Evolutionary conservation across 37 sponge, comb jelly and placozoan genomes (phyloP).

Genomic region (Amphimedon queenslandica): DNA sequence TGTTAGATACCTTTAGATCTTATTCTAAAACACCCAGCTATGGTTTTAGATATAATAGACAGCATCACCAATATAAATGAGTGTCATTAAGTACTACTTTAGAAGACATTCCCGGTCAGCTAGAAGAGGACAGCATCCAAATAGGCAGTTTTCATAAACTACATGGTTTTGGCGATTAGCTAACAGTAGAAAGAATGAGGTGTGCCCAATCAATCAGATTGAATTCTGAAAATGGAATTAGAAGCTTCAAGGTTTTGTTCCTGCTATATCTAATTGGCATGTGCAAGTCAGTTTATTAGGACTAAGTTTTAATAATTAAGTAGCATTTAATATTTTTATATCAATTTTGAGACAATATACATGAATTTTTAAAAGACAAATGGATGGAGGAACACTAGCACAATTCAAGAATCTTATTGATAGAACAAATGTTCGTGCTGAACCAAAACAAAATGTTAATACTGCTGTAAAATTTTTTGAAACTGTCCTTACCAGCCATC

Average conservation of each 20-base stretch:
- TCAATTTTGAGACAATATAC: no score
- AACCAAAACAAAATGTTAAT: not conserved
- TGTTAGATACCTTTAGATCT: not conserved
- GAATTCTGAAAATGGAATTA: not conserved
- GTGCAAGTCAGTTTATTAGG: no score
- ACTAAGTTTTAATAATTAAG: no score
- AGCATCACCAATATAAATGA: slow-evolving; percentile 4
- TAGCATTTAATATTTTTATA: no score
- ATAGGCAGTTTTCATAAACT: not conserved
- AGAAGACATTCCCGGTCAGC: not conserved
- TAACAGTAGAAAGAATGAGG: slow-evolving; percentile 13
- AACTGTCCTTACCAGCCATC: not conserved
- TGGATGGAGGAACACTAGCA: no score
- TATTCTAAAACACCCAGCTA: not conserved
- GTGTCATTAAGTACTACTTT: not conserved
- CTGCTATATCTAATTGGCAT: slow-evolving; percentile 24
- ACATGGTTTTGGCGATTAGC: slow-evolving; percentile 5
- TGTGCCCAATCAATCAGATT: not conserved
- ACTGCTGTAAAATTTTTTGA: not conserved
- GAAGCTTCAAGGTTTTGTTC: not conserved
- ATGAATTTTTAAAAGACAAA: no score
- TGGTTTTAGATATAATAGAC: slow-evolving; percentile 1
- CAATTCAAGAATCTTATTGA: no score
- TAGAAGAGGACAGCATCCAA: not conserved
- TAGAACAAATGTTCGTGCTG: not conserved